phyloP scores from a whole-genome alignment of 1,140 invertebrate genomes.

The Daktulosphaira vitifoliae region DNA sequence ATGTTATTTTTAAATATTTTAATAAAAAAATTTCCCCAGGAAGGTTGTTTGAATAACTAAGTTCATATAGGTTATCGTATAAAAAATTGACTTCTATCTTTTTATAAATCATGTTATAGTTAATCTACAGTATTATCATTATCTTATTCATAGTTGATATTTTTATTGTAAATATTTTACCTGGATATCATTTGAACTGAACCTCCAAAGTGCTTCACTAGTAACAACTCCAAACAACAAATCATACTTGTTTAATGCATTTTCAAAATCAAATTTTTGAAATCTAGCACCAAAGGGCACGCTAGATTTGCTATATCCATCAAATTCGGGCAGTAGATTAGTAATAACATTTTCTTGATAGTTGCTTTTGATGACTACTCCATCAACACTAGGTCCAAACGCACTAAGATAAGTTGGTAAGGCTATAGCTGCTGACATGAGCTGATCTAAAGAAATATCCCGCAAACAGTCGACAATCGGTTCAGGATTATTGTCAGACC shows the following conservation, averaged over 20 bases:
- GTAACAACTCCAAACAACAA: slow-evolving; percentile 75
- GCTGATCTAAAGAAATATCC: slow-evolving; percentile 62
- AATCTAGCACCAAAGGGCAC: slow-evolving; percentile 1
- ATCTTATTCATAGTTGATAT: too few relatives aligned
- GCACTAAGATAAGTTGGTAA: slow-evolving; percentile 74
- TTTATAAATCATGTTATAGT: too few relatives aligned
- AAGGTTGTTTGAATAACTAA: too few relatives aligned
- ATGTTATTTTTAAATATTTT: too few relatives aligned
- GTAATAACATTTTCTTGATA: slow-evolving; percentile 61
- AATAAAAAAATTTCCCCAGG: too few relatives aligned
- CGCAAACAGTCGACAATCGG: slow-evolving; percentile 71
- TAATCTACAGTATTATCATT: too few relatives aligned
- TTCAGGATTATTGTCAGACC: slow-evolving; percentile 62
- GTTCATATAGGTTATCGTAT: too few relatives aligned
- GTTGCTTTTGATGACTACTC: slow-evolving; percentile 72
- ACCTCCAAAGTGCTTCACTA: slow-evolving; percentile 65
- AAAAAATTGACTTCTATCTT: too few relatives aligned
- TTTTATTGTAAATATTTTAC: too few relatives aligned
- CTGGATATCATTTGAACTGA: slow-evolving; percentile 32
- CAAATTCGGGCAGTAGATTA: slow-evolving; percentile 39
- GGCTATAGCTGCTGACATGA: slow-evolving; percentile 67
- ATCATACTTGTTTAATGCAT: slow-evolving; percentile 58
- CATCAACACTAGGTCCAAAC: slow-evolving; percentile 78
- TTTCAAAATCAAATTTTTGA: slow-evolving; percentile 43
- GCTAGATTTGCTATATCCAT: slow-evolving; percentile 36